Conservation (phyloP, 1,140 invertebrate species). For the Pectinophora gossypiella region DNA sequence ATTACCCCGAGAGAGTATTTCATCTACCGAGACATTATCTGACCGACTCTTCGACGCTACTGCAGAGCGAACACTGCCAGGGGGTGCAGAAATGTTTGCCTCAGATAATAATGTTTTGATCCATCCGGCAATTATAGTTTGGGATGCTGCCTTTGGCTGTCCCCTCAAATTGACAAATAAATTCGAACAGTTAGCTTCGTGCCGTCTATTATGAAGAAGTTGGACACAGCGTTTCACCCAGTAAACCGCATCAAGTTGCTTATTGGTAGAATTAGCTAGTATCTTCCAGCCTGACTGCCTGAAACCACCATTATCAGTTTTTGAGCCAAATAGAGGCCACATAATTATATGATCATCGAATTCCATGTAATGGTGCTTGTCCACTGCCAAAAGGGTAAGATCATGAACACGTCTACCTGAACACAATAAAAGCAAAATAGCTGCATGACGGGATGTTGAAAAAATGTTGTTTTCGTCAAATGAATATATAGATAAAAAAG, state of each 20-base stretch:
- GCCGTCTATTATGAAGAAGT: background rate
- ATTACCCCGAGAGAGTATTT: too few relatives aligned
- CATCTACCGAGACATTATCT: too few relatives aligned
- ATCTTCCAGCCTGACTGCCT: background rate
- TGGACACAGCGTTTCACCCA: background rate
- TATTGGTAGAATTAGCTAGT: background rate
- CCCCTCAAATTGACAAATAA: background rate
- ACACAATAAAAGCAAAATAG: background rate
- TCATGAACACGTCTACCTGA: background rate
- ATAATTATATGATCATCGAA: background rate
- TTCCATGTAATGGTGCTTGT: background rate
- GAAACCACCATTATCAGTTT: background rate
- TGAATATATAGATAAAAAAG: background rate
- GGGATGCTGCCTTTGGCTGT: background rate
- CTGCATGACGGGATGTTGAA: background rate
- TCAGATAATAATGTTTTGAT: background rate
- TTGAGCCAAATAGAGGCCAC: background rate
- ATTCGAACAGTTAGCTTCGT: background rate
- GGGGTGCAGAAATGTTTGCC: too few relatives aligned
- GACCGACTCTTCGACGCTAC: too few relatives aligned
- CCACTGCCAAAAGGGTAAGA: background rate
- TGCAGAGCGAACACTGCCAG: too few relatives aligned
- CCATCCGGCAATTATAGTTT: background rate
- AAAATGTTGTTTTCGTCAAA: background rate
- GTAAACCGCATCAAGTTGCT: background rate